Base-by-base conservation (phyloP, 1,140 invertebrate genomes). In the Drosophila eugracilis region DNA sequence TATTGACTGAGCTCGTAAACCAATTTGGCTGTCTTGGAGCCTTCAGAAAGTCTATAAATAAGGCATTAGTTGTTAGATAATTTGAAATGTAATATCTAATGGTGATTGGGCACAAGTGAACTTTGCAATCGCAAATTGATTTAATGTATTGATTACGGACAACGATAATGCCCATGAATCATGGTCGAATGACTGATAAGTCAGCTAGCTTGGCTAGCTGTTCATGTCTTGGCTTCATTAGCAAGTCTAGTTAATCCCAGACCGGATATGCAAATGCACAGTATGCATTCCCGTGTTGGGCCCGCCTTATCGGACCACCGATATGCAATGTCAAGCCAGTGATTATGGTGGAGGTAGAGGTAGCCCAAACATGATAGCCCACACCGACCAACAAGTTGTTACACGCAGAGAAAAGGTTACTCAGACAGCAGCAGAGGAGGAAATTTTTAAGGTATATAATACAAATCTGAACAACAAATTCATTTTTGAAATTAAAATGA, bases 181-280 rank as follows among this genome's bases (percentile, higher is more conserved):
- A 57, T 15, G 14, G n/a, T 47, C 1, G 5, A 12, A 12, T 14
- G 55, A 12, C 28, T 7, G 26, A 14, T 14, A 15, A 24, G 49
- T 41, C 10, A 10, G 15, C 14, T 5, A 32, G 30, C 28, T 9
- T 7, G 17, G 9, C 2, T n/a, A n/a, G n/a, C 4, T 15, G 28
- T 28, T 39, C 59, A 14, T 45, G 39, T 36, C 54, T 36, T 34
- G 30, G 28, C 54, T 14, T 47, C 30, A 37, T 65, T 65, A 36
- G 55, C 10, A 6, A 36, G 44, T 62, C 60, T 26, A 12, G 28
- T 34, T 65, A 47, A 62, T 37, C 28, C 21, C 15, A 19, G 39
- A 15, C 30, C 55, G 57, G 41, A 65, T 65, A 65, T 62, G 60
- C 60, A 65, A 65, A 65, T 59, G 47, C 26, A n/a, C 17, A n/a